These are phyloP conservation scores for Ficedula albicollis DNA, from an alignment of 2,797 vertebrate genomes.

Conservation along the genomic window DNA sequence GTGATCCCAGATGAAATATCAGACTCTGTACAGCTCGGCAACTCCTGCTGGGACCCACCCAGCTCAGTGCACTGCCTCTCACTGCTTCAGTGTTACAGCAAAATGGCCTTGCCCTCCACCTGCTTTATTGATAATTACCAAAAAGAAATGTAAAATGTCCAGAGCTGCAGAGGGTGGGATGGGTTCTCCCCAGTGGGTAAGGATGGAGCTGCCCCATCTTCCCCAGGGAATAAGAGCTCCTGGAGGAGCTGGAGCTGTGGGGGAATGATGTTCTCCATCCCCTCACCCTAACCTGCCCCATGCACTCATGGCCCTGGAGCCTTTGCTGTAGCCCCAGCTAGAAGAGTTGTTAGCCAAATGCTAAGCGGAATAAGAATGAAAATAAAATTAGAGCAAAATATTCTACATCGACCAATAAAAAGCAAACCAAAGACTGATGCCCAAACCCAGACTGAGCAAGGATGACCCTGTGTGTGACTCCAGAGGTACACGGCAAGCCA, in stretches of 20 bases:
- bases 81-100: neutral
- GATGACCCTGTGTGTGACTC: neutral
- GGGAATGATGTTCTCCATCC: fast-evolving
- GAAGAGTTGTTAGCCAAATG: fast-evolving
- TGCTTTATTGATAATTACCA: neutral
- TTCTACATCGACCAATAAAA: neutral
- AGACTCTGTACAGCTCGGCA: neutral
- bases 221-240: neutral
- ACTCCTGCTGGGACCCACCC: neutral
- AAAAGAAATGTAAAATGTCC: neutral
- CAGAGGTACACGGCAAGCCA: neutral
- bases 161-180: fast-evolving
- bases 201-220: neutral
- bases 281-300: neutral
- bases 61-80: neutral
- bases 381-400: neutral
- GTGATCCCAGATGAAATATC: neutral
- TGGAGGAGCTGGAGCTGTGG: fast-evolving
- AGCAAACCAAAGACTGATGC: neutral
- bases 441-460: neutral
- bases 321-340: fast-evolving
- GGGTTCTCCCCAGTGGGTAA: fast-evolving
- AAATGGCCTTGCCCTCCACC: neutral
- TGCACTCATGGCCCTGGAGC: fast-evolving
- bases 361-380: neutral